Evolutionary conservation across 2,113 vertebrate genomes (phyloP), one percentile per base, ranked within the genome.

Genomic region (Strigops habroptila): DNA sequence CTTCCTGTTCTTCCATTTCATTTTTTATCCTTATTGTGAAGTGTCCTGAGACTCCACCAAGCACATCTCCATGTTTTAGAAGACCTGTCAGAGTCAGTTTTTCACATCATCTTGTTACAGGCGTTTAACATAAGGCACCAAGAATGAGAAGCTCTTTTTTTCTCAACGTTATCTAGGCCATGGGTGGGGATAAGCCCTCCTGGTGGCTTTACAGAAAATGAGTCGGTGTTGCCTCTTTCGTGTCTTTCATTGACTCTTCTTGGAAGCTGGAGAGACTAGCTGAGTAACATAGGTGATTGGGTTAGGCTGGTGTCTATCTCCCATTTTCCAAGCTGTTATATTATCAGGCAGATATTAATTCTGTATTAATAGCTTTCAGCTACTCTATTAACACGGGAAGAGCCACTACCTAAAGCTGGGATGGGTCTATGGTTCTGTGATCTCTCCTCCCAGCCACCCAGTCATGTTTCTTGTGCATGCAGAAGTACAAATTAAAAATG

Each of bases 391-490:
- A 8, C 52, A 52, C 12, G 18, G 43, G 44, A 46, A 70, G 37
- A 60, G 44, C 16, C n/a, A n/a, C 31, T 53, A 12, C n/a, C 7
- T 60, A 22, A 52, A 37, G 52, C 18, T 67, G n/a, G 59, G 33
- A 28, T 60, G 27, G 35, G 31, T 90, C 44, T 35, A 41, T 14
- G 7, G 33, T 31, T 62, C 43, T 22, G 30, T 33, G 24, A 24
- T n/a, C 62, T 78, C 59, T 41, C 63, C 21, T 65, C 25, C 39
- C 39, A 59, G 2, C 22, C 10, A 44, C 28, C n/a, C 30, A 14
- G 41, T 39, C 6, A 23, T 35, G 35, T 14, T 57, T 79, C 60
- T 82, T 60, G 82, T 0, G 0, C 0, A 0, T 37, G 30, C 31
- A 67, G 65, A 70, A 67, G 60, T 22, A 67, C 3, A 31, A 65